Conservation (phyloP, 2,113 vertebrate genomes). For the Felis chaus region DNA sequence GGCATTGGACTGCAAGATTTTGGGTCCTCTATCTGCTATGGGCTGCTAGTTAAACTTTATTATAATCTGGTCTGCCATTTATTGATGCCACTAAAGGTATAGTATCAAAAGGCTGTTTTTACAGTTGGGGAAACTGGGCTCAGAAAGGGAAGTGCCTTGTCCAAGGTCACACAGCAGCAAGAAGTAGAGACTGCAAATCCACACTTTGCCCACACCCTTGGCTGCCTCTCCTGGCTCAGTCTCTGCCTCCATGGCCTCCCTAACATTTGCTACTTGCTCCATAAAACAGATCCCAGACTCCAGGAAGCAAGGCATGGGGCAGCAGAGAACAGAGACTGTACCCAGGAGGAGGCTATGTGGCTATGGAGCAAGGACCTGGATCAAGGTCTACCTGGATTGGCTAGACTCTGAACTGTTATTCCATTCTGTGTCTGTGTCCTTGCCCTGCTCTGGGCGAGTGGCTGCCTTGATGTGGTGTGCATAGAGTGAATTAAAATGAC, state of each 20-base stretch:
- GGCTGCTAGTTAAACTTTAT: not conserved
- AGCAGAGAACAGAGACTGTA: not conserved
- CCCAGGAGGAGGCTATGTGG: not conserved
- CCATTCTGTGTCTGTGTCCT: not conserved
- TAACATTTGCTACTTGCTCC: not conserved
- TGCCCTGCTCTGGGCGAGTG: rapidly evolving
- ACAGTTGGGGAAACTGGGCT: not conserved
- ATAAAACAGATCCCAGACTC: not conserved
- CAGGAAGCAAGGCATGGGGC: not conserved
- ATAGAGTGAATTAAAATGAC: not conserved
- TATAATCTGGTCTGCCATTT: not conserved
- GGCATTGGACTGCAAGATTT: not conserved
- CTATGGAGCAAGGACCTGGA: not conserved
- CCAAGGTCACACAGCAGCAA: not conserved
- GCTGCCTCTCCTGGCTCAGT: not conserved
- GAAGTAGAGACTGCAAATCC: not conserved
- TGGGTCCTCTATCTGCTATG: not conserved
- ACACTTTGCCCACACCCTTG: rapidly evolving
- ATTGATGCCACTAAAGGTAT: not conserved
- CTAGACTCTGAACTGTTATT: not conserved
- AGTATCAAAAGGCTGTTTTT: not conserved
- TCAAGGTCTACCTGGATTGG: not conserved
- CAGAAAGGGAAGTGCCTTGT: not conserved
- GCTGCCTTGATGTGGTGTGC: too few relatives aligned
- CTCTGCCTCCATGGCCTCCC: not conserved